Base-by-base conservation (phyloP, 2,888 invertebrate genomes). In the Ellobium chinense region DNA sequence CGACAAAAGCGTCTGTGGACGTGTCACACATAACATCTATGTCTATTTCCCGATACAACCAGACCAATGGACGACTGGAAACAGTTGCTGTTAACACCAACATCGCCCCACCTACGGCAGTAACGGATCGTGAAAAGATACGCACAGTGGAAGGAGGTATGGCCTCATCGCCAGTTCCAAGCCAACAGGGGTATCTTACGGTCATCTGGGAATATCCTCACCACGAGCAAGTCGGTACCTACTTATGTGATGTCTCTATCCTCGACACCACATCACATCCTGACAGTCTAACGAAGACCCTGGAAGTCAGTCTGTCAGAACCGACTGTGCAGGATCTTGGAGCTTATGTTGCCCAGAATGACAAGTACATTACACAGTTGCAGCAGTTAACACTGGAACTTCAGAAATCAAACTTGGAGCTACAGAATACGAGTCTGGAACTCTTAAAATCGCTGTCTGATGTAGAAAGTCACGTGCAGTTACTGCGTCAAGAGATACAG, bases 11-110 rank as follows among this genome's bases (percentile, higher is more conserved):
- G n/a, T n/a, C n/a, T n/a, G n/a, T n/a, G n/a, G 66, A 76, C 24
- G 54, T 65, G 0, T 39, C 76, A n/a, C 76, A 65, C 34, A 66
- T 76, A 12, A 56, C 21, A 9, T 76, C 66, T 29, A 76, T 76
- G 37, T 31, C 66, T 54, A 39, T 76, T n/a, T 34, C 54, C 54
- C 56, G 27, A 18, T 3, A 24, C 5, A 66, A 65, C 27, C n/a
- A 0, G 27, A 3, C 1, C 36, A 63, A 39, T 12, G 66, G 76
- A 31, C 12, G 5, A 14, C 29, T 14, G 54, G 46, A 54, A n/a
- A 36, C 39, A 29, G 66, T 76, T 1, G 76, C 76, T 31, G 56
- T 34, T 5, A 9, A 66, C 12, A 54, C 76, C 29, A 31, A 54
- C 14, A 66, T 34, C 54, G 76, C 65, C 27, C 65, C 65, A 14